Conservation (phyloP, 1,140 invertebrate genomes). For the Papilio polyxenes region DNA sequence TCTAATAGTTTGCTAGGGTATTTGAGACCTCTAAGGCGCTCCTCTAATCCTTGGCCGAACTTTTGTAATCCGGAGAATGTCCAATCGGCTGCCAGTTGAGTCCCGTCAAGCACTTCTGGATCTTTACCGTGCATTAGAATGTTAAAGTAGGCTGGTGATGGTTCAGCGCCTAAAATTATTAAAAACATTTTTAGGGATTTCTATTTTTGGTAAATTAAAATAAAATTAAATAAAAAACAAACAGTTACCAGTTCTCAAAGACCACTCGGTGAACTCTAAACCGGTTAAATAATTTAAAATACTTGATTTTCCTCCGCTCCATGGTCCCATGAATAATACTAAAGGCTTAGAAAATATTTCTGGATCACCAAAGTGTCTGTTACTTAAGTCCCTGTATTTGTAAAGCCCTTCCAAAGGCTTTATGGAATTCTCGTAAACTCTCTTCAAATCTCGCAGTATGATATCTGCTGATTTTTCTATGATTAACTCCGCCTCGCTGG, state of each 20-base stretch:
- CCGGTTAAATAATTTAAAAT: slow-evolving; percentile 96
- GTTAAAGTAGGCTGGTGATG: slow-evolving; percentile 96
- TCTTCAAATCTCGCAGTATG: slow-evolving; percentile 92
- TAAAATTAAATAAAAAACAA: slow-evolving; percentile 26
- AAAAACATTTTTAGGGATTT: not conserved
- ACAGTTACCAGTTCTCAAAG: slow-evolving; percentile 90
- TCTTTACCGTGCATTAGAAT: slow-evolving; percentile 94
- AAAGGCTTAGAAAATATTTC: slow-evolving; percentile 97
- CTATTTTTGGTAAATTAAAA: slow-evolving; percentile 1
- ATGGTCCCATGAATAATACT: slow-evolving; percentile 96
- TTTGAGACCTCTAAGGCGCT: slow-evolving; percentile 91
- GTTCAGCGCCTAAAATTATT: slow-evolving; percentile 89
- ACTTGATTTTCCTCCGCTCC: slow-evolving; percentile 97
- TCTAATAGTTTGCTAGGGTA: slow-evolving; percentile 92
- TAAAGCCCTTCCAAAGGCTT: slow-evolving; percentile 94
- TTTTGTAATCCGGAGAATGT: slow-evolving; percentile 96
- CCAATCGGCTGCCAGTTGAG: slow-evolving; percentile 95
- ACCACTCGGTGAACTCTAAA: slow-evolving; percentile 90
- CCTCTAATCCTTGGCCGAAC: slow-evolving; percentile 95
- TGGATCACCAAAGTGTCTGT: slow-evolving; percentile 95
- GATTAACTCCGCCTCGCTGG: slow-evolving; percentile 85
- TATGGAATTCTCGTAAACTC: slow-evolving; percentile 92
- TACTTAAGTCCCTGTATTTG: slow-evolving; percentile 95
- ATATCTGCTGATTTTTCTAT: slow-evolving; percentile 88
- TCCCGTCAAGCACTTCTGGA: slow-evolving; percentile 92